Evolutionary conservation across 2,797 vertebrate species (phyloP), one percentile per base, ranked within the genome.

Genomic region (Neoniphon sammara): DNA sequence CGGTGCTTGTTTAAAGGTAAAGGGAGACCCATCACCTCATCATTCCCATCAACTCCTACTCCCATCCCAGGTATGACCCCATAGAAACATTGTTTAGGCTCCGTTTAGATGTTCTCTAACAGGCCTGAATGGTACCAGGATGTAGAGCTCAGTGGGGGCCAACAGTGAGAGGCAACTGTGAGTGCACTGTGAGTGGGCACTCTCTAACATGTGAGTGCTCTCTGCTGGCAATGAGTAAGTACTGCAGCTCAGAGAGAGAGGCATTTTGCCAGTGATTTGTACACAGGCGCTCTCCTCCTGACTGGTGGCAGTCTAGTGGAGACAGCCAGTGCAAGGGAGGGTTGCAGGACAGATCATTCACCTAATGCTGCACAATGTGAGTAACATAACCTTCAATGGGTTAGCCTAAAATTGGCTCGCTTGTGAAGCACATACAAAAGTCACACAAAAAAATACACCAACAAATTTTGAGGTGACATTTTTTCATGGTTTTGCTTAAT

Each of bases 21-120:
- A 93, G 93, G 93, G 87, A 92, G 92, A 92, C 91, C 91, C 91
- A 90, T 93, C 93, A 93, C 92, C 92, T 91, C 91, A 91, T 92
- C 92, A 94, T 93, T 93, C 92, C 92, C 93, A 95, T 94, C 93
- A 93, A 94, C 94, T 95, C 94, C 94, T 94, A 95, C 94, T 94
- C 92, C 92, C 84, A 87, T 92, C 91, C 92, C 91, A 84, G 89
- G 90, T 88, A 71, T 94, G 94, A 94, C 93, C 94, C 92, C 84
- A 70, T 85, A 91, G 85, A 86, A 92, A 88, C 91, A 92, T 91
- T 93, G 93, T 93, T 94, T 91, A 89, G 91, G 93, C 91, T 93
- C 87, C 75, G 91, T 91, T 94, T 93, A 91, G 91, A 91, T 90
- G 90, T 89, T 89, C 88, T 91, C 88, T 87, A 90, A 84, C 84